phyloP scores from a whole-genome alignment of 2,797 vertebrate genomes.

The Rhinoraja longicauda region DNA sequence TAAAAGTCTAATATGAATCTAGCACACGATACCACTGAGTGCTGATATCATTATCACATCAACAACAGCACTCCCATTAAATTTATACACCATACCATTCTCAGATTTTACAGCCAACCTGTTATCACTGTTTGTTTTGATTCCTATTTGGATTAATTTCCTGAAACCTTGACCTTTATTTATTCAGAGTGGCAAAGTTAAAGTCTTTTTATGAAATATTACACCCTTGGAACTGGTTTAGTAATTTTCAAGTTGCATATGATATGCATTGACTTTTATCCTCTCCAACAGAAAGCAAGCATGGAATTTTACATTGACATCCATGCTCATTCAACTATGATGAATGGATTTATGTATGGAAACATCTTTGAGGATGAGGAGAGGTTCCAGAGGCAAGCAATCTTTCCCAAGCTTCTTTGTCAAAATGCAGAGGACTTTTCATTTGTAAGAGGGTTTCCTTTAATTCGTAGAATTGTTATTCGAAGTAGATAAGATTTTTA shows the following conservation, averaged over 20 bases:
- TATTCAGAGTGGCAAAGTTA: conserved; percentile 25
- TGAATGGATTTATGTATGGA: conserved; percentile 99
- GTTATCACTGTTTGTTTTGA: conserved; percentile 47
- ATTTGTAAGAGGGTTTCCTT: conserved; percentile 66
- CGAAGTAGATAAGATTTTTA: not conserved
- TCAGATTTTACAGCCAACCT: conserved; percentile 49
- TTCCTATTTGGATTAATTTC: conserved; percentile 48
- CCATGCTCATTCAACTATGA: conserved; percentile 97
- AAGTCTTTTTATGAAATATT: not conserved
- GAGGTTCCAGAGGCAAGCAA: conserved; percentile 83
- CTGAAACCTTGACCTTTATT: conserved; percentile 19
- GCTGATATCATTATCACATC: no score
- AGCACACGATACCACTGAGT: no score
- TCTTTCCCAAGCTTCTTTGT: conserved; percentile 88
- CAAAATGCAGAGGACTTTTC: conserved; percentile 94
- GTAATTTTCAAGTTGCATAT: conserved; percentile 16
- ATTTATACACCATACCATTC: conserved; percentile 48
- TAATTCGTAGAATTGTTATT: conserved; percentile 1
- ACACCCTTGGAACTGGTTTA: not conserved
- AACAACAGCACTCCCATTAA: conserved; percentile 46
- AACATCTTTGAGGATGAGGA: conserved; percentile 95
- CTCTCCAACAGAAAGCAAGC: conserved; percentile 72
- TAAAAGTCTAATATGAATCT: conserved; percentile 61
- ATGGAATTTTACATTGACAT: conserved; percentile 98
- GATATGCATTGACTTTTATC: not conserved